Conservation (phyloP, 2,888 invertebrate species). For the Machimus rusticus region DNA sequence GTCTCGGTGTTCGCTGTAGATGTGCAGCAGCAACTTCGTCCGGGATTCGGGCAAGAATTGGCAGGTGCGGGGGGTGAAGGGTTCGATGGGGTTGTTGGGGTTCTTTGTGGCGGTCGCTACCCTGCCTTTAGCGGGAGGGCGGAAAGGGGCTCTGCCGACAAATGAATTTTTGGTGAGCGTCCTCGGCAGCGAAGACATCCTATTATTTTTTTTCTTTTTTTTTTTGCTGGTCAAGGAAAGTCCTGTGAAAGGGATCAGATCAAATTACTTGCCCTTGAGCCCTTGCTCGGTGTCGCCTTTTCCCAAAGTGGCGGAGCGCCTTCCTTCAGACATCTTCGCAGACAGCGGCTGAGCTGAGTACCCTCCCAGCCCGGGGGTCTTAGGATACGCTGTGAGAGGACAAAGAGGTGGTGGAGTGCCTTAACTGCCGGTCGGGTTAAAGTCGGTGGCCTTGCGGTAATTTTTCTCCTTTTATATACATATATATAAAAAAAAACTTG, state of each 20-base stretch:
- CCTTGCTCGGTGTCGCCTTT: background rate
- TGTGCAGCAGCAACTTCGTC: background rate
- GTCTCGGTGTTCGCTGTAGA: background rate
- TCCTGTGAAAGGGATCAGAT: conserved; percentile 25
- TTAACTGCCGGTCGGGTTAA: conserved; percentile 8
- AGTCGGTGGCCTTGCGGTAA: conserved; percentile 21
- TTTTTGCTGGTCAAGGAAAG: conserved; percentile 33
- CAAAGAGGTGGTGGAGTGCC: background rate
- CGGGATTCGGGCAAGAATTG: background rate
- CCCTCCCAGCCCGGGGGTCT: background rate
- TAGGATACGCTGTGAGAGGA: background rate
- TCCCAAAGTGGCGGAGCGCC: background rate
- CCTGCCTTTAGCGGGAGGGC: background rate
- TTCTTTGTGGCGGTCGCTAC: background rate
- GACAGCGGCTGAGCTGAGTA: background rate
- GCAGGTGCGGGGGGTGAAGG: background rate
- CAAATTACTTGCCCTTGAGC: conserved; percentile 16
- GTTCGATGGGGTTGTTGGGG: background rate
- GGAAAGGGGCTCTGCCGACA: background rate
- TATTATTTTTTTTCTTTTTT: background rate
- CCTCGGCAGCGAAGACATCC: background rate
- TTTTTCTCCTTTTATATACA: background rate
- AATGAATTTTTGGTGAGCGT: background rate
- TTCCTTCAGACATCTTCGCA: conserved; percentile 8
- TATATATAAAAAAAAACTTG: background rate